Evolutionary conservation across 2,888 invertebrate species (phyloP).

Genomic region (Poecilus cupreus): DNA sequence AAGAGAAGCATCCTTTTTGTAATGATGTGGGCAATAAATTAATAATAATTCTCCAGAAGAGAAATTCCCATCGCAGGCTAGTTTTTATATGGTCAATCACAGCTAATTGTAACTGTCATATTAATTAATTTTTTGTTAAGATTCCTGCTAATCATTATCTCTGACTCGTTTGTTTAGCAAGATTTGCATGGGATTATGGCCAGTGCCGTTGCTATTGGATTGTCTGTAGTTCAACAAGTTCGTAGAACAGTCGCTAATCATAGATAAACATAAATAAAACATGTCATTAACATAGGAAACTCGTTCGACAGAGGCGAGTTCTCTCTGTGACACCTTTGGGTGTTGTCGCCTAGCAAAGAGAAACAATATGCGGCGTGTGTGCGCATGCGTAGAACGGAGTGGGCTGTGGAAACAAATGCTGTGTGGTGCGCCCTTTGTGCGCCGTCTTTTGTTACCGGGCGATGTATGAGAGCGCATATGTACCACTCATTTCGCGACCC

Average conservation of each 20-base stretch:
- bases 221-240: background rate
- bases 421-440: constrained; percentile 26
- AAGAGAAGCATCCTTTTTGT: too few relatives aligned
- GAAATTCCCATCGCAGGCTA: background rate
- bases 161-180: background rate
- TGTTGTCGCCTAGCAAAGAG: background rate
- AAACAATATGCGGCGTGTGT: constrained; percentile 1
- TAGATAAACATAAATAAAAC: constrained; percentile 37
- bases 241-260: background rate
- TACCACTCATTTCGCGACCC: constrained; percentile 35
- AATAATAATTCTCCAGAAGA: background rate
- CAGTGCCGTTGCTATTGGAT: background rate
- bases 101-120: background rate
- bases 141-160: background rate
- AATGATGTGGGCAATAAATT: too few relatives aligned
- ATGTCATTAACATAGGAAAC: constrained; percentile 31
- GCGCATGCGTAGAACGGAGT: background rate
- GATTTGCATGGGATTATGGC: background rate
- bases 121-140: background rate
- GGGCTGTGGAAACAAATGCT: constrained; percentile 29
- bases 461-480: constrained; percentile 31
- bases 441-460: constrained; percentile 12
- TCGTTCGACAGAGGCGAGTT: background rate
- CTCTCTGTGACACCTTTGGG: constrained; percentile 14
- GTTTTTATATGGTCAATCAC: background rate